phyloP scores from a whole-genome alignment of 2,113 vertebrate species.

The Chaetura pelagica region DNA sequence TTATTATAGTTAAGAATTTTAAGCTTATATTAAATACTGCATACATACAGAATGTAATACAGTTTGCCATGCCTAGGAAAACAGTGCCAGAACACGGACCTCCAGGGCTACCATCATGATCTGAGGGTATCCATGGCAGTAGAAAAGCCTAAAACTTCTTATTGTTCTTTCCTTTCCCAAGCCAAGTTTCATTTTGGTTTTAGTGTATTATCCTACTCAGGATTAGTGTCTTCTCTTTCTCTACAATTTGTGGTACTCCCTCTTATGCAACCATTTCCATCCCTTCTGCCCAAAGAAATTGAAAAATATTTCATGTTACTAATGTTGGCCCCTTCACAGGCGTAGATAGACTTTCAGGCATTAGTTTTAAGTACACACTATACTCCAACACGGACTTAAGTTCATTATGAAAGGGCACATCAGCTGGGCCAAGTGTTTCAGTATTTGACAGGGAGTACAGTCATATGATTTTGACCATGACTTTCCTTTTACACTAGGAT shows the following conservation, averaged over 20 bases:
- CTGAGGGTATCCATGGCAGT: not conserved
- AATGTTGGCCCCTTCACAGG: not conserved
- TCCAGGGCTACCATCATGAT: conserved; percentile 45
- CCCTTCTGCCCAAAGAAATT: not conserved
- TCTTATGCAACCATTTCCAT: not conserved
- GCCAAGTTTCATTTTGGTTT: not conserved
- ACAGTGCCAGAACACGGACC: conserved; percentile 35
- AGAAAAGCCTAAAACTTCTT: not conserved
- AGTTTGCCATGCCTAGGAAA: conserved; percentile 63
- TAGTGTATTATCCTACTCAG: not conserved
- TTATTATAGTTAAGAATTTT: conserved; percentile 60
- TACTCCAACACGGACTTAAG: not conserved
- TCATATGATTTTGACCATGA: not conserved
- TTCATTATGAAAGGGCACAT: not conserved
- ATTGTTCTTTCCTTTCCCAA: not conserved
- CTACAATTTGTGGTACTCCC: not conserved
- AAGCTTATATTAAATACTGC: conserved; percentile 54
- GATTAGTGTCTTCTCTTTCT: not conserved
- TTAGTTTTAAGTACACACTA: not conserved
- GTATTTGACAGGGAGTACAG: not conserved
- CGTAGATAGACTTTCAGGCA: not conserved
- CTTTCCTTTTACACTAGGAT: not conserved
- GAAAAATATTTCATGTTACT: not conserved
- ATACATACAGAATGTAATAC: conserved; percentile 1
- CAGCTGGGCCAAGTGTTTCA: not conserved